These are phyloP conservation scores for Odontophorus gujanensis DNA, from an alignment of 2,113 vertebrate species.

Conservation along the genomic window DNA sequence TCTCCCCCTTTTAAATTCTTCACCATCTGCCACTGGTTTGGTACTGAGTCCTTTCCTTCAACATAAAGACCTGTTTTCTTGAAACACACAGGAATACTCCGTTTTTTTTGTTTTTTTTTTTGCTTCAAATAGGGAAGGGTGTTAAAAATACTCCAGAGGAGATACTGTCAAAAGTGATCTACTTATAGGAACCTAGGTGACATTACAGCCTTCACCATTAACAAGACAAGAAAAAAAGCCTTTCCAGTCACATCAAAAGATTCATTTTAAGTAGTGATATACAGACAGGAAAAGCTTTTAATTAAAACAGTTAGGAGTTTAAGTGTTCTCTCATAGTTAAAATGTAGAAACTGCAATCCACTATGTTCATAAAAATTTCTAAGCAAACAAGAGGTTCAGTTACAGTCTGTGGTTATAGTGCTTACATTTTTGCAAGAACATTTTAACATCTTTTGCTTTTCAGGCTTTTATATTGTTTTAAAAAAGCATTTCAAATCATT, in stretches of 20 bases:
- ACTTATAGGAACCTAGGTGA: neutral
- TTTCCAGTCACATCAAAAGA: neutral
- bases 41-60: neutral
- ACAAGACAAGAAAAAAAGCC: neutral
- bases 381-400: neutral
- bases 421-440: neutral
- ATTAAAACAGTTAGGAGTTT: neutral
- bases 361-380: neutral
- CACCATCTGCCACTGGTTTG: neutral
- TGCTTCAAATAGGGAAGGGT: neutral
- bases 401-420: neutral
- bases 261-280: neutral
- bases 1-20: neutral
- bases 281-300: neutral
- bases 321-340: neutral
- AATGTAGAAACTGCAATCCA: fast-evolving
- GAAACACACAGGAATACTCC: neutral
- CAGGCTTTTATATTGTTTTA: neutral
- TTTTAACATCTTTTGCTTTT: neutral
- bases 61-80: neutral
- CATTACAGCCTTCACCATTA: neutral
- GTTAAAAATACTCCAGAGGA: neutral
- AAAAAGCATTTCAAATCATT: neutral
- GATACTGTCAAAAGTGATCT: neutral
- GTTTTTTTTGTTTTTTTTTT: neutral